Evolutionary conservation across 2,888 invertebrate genomes (phyloP).

Genomic region (Drosophila lacicola): DNA sequence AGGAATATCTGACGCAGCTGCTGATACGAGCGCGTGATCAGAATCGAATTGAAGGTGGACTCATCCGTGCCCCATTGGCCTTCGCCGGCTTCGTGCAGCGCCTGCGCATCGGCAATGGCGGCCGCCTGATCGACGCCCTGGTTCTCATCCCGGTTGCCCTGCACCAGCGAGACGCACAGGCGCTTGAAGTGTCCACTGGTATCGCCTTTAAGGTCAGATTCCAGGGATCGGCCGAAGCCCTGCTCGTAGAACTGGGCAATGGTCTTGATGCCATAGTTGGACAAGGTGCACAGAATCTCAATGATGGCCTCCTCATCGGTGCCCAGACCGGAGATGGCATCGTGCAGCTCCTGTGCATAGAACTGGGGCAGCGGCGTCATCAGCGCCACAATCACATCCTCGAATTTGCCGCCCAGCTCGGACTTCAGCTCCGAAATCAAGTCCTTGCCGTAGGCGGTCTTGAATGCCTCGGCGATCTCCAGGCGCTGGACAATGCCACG

Average conservation of each 20-base stretch:
- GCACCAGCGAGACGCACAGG: constrained; percentile 93
- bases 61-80: constrained; percentile 96
- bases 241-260: constrained; percentile 93
- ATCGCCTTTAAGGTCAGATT: constrained; percentile 95
- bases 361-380: constrained; percentile 96
- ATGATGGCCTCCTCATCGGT: constrained; percentile 96
- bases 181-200: constrained; percentile 98
- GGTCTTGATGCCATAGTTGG: constrained; percentile 94
- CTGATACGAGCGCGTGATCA: constrained; percentile 94
- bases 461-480: constrained; percentile 95
- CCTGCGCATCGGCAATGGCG: constrained; percentile 93
- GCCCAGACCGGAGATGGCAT: constrained; percentile 94
- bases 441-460: constrained; percentile 96
- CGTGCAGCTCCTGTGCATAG: constrained; percentile 95
- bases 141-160: constrained; percentile 96
- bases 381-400: constrained; percentile 94
- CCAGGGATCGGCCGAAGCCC: constrained; percentile 93
- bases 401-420: constrained; percentile 95
- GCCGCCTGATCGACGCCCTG: constrained; percentile 91
- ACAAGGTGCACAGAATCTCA: constrained; percentile 95
- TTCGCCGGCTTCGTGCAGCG: constrained; percentile 91
- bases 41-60: constrained; percentile 93
- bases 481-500: constrained; percentile 96
- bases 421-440: constrained; percentile 93
- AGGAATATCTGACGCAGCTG: constrained; percentile 94